phyloP scores from a whole-genome alignment of 1,140 invertebrate genomes.

The Ceratoteleas bidentatus region DNA sequence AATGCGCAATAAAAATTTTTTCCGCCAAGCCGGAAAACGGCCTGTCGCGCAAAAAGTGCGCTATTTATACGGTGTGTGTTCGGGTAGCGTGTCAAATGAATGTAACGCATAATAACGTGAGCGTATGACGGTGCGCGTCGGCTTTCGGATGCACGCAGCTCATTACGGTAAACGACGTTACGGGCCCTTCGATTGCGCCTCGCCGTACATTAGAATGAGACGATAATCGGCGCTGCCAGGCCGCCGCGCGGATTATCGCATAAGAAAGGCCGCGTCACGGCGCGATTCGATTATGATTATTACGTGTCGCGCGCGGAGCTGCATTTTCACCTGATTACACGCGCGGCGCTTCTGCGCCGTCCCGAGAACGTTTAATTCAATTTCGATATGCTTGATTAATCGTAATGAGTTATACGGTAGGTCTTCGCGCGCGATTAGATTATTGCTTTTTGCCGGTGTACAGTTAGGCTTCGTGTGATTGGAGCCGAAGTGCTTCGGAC shows the following conservation, averaged over 20 bases:
- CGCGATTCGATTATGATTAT: slow-evolving; percentile 54
- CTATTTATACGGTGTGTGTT: slow-evolving; percentile 62
- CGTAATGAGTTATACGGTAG: background rate
- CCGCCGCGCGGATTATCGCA: slow-evolving; percentile 39
- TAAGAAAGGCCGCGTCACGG: slow-evolving; percentile 37
- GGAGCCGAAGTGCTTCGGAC: too few relatives aligned
- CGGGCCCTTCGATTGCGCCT: slow-evolving; percentile 61
- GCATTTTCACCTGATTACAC: slow-evolving; percentile 20
- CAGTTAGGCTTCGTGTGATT: too few relatives aligned
- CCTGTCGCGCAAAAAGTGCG: slow-evolving; percentile 56
- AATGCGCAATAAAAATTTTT: slow-evolving; percentile 16
- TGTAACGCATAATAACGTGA: slow-evolving; percentile 71
- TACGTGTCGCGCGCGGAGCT: slow-evolving; percentile 18
- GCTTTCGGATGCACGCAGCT: slow-evolving; percentile 66
- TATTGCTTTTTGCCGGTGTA: too few relatives aligned
- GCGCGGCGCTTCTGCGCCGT: background rate
- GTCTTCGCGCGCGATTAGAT: background rate
- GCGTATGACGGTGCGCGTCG: slow-evolving; percentile 67
- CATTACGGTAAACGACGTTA: slow-evolving; percentile 65
- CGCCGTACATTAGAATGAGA: slow-evolving; percentile 43
- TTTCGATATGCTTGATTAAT: slow-evolving; percentile 16
- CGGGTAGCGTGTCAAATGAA: slow-evolving; percentile 73
- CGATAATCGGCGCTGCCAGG: slow-evolving; percentile 48
- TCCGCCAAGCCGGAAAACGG: slow-evolving; percentile 18
- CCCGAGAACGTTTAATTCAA: slow-evolving; percentile 14